These are phyloP conservation scores for Anorthoa munda DNA, from an alignment of 2,888 invertebrate genomes.

Conservation along the genomic window DNA sequence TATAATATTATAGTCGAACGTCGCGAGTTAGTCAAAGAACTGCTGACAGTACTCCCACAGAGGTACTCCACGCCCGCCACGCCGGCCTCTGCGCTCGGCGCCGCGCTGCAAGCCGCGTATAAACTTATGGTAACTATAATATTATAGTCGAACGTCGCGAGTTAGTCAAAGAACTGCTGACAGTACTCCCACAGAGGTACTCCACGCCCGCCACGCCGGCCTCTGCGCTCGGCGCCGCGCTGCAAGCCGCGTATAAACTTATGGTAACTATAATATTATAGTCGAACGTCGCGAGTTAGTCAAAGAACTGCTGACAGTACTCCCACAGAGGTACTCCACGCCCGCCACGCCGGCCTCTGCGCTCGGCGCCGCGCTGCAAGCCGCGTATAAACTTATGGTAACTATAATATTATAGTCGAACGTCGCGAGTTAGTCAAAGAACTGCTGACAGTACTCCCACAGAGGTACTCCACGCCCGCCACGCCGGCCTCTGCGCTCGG, in stretches of 20 bases:
- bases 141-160: slow-evolving; percentile 96
- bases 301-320: slow-evolving; percentile 93
- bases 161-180: slow-evolving; percentile 93
- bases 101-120: slow-evolving; percentile 97
- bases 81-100: slow-evolving; percentile 96
- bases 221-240: slow-evolving; percentile 97
- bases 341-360: slow-evolving; percentile 95
- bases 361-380: slow-evolving; percentile 97
- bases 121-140: no score
- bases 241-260: slow-evolving; percentile 97
- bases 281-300: slow-evolving; percentile 95
- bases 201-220: slow-evolving; percentile 93
- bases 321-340: slow-evolving; percentile 94
- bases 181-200: slow-evolving; percentile 95
- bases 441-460: slow-evolving; percentile 95
- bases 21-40: slow-evolving; percentile 94
- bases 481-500: slow-evolving; percentile 97
- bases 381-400: slow-evolving; percentile 97
- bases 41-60: slow-evolving; percentile 94
- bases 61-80: slow-evolving; percentile 93
- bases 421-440: slow-evolving; percentile 94
- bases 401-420: no score
- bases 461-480: slow-evolving; percentile 92
- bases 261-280: no score
- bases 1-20: no score